phyloP scores from a whole-genome alignment of 2,113 vertebrate genomes.

The Mirounga angustirostris region DNA sequence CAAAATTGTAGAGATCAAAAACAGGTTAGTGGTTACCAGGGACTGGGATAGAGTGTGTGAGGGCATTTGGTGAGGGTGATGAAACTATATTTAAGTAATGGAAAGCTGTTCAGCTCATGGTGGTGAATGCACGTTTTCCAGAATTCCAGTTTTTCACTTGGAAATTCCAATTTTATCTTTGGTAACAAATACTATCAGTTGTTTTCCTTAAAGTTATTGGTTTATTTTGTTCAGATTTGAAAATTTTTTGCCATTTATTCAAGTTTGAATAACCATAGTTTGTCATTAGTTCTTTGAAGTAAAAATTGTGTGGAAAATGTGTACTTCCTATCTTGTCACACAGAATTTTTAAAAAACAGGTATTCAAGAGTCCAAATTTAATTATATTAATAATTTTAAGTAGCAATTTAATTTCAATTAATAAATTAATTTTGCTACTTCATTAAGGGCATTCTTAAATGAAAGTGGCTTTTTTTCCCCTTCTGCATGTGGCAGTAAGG shows the following conservation, averaged over 20 bases:
- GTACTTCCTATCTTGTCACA: not conserved
- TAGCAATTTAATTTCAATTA: not conserved
- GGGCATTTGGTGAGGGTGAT: not conserved
- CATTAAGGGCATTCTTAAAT: not conserved
- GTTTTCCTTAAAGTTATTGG: not conserved
- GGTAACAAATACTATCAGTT: not conserved
- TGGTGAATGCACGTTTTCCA: not conserved
- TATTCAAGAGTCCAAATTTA: not conserved
- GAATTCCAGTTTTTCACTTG: not conserved
- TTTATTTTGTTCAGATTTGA: not conserved
- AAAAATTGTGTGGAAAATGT: not conserved
- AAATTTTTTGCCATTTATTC: not conserved
- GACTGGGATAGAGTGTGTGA: not conserved
- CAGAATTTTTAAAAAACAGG: not conserved
- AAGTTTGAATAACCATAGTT: not conserved
- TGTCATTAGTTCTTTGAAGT: not conserved
- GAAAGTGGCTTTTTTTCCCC: not conserved
- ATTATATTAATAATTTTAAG: not conserved
- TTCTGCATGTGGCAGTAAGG: not conserved
- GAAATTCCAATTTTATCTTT: not conserved
- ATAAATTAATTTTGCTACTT: not conserved
- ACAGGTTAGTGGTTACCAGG: not conserved
- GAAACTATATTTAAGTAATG: not conserved
- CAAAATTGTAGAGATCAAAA: not conserved
- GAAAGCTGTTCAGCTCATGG: not conserved